Conservation (phyloP, 2,113 vertebrate species). For the Hepsetus odoe region DNA sequence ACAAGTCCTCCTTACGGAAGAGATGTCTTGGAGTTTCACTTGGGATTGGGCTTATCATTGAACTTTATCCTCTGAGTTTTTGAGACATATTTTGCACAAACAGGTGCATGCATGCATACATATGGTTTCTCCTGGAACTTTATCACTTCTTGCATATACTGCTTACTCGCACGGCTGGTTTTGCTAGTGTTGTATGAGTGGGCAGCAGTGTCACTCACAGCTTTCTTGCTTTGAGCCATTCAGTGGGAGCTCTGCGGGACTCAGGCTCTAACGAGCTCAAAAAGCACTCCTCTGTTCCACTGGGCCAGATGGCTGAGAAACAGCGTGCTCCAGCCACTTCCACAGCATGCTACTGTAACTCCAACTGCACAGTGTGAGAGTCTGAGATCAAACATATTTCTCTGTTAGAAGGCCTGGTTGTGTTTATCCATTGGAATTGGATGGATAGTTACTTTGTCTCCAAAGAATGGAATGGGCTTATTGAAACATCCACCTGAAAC, state of each 20-base stretch:
- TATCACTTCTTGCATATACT: conserved; percentile 67
- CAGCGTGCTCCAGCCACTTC: conserved; percentile 54
- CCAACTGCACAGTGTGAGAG: conserved; percentile 3
- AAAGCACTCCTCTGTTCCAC: conserved; percentile 63
- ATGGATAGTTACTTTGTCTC: neutral
- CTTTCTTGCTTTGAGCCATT: conserved; percentile 64
- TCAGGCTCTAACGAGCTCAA: conserved; percentile 72
- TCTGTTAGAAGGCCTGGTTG: conserved; percentile 51
- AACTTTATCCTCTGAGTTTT: conserved; percentile 59
- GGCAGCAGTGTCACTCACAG: conserved; percentile 70
- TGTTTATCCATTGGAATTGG: conserved; percentile 45
- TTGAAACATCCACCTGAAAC: neutral
- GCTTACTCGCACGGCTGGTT: conserved; percentile 69
- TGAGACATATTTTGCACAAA: conserved; percentile 35
- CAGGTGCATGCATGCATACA: conserved; percentile 1
- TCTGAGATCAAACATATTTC: conserved; percentile 20
- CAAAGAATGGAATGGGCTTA: neutral
- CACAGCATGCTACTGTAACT: conserved; percentile 1
- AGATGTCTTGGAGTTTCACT: conserved; percentile 57
- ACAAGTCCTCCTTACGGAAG: conserved; percentile 55
- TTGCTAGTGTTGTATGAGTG: conserved; percentile 67
- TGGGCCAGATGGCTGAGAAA: conserved; percentile 72
- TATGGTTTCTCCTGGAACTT: conserved; percentile 40
- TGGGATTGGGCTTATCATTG: conserved; percentile 58
- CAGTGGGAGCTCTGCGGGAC: conserved; percentile 69